Evolutionary conservation across 2,888 invertebrate species (phyloP), one percentile per base, ranked within the genome.

Genomic region (Aquatica leii): DNA sequence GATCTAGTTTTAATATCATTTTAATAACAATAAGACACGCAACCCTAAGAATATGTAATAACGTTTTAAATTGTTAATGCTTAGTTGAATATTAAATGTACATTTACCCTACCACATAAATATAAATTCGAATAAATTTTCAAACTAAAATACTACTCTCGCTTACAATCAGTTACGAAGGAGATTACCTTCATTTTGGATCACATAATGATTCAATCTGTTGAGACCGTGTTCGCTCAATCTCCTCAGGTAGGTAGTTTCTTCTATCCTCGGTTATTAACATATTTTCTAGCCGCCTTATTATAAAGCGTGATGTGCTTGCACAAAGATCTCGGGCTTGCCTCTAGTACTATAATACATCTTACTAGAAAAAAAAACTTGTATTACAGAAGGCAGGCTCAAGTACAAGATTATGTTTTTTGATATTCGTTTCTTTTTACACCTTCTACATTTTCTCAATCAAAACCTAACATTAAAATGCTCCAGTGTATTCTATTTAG

Each of bases 261-360:
- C 63, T 72, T 72, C 70, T 71, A 71, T 74, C 71, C 71, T 66
- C 68, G 72, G 73, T 73, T 73, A 76, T 74, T 75, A 76, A 74
- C 76, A 76, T 76, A 75, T 74, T 75, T 76, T 74, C 69, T 76
- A 70, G 73, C 71, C 72, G 75, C 74, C 75, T 75, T 73, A 76
- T 75, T 76, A 73, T 71, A 68, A 59, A 67, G 70, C 69, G 66
- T 68, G 70, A 67, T 69, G 70, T 69, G 71, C 70, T 70, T 71
- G 71, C 70, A 69, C 60, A 62, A 65, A 69, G 70, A 62, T 65
- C 68, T 64, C 63, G 62, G 69, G 68, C 71, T 71, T 69, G 69
- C 69, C 71, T 71, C 69, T 52, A 62, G 67, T 52, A 58, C 57
- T 64, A 62, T 68, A 62, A 65, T 68, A 46, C 49, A 53, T 53